Base-by-base conservation (phyloP, 2,888 invertebrate genomes). In the Steinernema hermaphroditum region DNA sequence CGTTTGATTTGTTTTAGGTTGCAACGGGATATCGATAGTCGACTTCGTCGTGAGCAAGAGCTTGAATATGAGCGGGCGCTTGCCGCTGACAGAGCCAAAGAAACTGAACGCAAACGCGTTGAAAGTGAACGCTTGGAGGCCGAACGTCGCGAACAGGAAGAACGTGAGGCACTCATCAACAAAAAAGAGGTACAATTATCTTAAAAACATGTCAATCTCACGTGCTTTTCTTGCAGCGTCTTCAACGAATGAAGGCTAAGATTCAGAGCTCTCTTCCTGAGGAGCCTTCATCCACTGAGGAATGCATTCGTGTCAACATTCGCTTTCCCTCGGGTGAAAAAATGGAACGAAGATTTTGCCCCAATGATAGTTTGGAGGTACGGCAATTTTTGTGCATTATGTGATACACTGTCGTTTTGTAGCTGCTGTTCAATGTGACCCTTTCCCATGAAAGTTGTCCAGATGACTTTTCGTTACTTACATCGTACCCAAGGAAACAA, bases 371-470 rank as follows among this genome's bases (percentile, higher is more conserved):
- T 76, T 90, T 94, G 74, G 91, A 92, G 91, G 94, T 94, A 88
- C 87, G 86, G 80, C 9, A 46, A 4, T 57, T 70, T 24, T 32
- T 49, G 16, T 32, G 70, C 19, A 29, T 29, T 34, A 29, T 0
- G 14, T 41, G 32, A 16, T 43, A 2, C 8, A 22, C 22, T 2
- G 41, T 50, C 43, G 43, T 74, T 76, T 90, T 91, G 41, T 89
- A 96, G 94, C 92, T 93, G 87, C 91, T 98, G 77, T 94, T 94
- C 89, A 92, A 94, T 88, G 96, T 93, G 89, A 93, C 96, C 79
- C 95, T 96, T 89, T 94, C 95, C 87, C 94, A 96, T 89, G 93
- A 94, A 2, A 91, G 92, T 82, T 92, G 96, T 16, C 96, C 96
- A 91, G 87, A 94, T 87, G 92, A 92, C 87, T 83, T 83, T 70